Base-by-base conservation (phyloP, 2,888 invertebrate species). In the Drosophila diplacantha region DNA sequence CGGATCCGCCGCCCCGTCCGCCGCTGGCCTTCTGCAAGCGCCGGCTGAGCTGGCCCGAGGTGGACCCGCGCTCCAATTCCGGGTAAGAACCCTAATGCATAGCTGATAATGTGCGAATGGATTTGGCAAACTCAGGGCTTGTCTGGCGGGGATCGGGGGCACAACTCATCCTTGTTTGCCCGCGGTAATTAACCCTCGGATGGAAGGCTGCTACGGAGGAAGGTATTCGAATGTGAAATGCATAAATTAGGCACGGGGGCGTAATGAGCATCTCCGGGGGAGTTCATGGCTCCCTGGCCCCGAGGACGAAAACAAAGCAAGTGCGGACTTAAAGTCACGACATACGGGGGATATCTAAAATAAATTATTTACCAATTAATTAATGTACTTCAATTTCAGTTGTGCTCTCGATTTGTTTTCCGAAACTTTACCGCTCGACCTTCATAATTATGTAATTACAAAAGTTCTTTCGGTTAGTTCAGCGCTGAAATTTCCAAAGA, bases 21-120 rank as follows among this genome's bases (percentile, higher is more conserved):
- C 91, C 92, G 32, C 91, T 93, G 87, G 92, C 92, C 47, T 95
- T 95, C 86, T 95, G 95, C 87, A 92, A 93, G 73, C 90, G 95
- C 51, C 90, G 95, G 46, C 90, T 93, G 34, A 94, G 94, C 34
- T 95, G 95, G 95, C 95, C 95, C 9, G 95, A 95, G 88, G 93
- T 95, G 62, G 95, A 95, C 87, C 94, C 93, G 81, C 93, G 94
- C 70, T 93, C 94, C 46, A 93, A 93, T 73, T 95, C 95, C 8
- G 95, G 95, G 95, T 95, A 89, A 92, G 92, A 89, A 35, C 29
- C 55, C 43, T 55, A 60, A 76, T 82, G 73, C 71, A 77, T 69
- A 79, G 43, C 61, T 81, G 75, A 76, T 76, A 68, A 74, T 63
- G 60, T 76, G 75, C 69, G 73, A 81, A 79, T 76, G 68, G 71